phyloP scores from a whole-genome alignment of 1,140 invertebrate species.

The Linepithema humile region DNA sequence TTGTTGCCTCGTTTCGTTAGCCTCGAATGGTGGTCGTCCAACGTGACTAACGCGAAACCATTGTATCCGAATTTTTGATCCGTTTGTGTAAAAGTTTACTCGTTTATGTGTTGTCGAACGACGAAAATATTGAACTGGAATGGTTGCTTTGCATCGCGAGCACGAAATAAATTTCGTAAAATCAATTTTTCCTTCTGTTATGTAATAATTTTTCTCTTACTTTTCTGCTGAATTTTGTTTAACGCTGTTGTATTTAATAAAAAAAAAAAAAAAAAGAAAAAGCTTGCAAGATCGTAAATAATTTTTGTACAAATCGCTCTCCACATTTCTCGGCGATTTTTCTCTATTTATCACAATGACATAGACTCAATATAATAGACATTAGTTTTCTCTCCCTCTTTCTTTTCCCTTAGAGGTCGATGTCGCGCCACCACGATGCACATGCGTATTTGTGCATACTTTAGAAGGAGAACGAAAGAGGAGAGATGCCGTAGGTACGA shows the following conservation, averaged over 20 bases:
- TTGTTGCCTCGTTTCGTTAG: conserved; percentile 41
- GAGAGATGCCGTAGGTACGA: background rate
- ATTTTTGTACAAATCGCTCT: background rate
- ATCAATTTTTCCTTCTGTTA: background rate
- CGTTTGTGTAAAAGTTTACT: conserved; percentile 29
- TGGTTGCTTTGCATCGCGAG: background rate
- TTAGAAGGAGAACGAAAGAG: conserved; percentile 40
- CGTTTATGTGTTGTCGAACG: conserved; percentile 2
- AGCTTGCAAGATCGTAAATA: background rate
- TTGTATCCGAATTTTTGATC: conserved; percentile 42
- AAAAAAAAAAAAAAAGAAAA: background rate
- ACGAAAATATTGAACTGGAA: conserved; percentile 5
- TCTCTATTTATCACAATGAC: conserved; percentile 74
- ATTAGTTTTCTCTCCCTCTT: conserved; percentile 53
- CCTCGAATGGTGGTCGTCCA: conserved; percentile 9
- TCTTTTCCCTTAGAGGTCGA: conserved; percentile 17
- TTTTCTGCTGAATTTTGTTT: background rate
- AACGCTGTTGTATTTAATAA: background rate
- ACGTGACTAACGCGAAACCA: conserved; percentile 36
- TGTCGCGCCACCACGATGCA: conserved; percentile 57
- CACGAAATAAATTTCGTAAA: background rate
- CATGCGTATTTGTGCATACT: conserved; percentile 68
- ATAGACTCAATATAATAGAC: conserved; percentile 76
- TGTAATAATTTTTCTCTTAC: background rate
- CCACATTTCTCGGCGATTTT: conserved; percentile 43